phyloP scores from a whole-genome alignment of 2,888 invertebrate genomes.

The Charanyca ferruginea region DNA sequence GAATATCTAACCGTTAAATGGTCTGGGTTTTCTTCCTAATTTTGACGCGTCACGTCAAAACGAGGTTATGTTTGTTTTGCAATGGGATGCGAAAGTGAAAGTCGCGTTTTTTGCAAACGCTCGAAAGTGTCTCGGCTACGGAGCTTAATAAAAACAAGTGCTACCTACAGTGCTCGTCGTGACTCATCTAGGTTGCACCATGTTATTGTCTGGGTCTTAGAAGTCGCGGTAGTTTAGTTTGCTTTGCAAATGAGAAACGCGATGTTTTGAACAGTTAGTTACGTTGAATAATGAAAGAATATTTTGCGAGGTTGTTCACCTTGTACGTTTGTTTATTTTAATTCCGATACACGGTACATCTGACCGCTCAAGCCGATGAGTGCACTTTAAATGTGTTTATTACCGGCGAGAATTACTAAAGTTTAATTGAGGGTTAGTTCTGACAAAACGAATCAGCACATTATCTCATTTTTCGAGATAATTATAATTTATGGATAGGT shows the following conservation, averaged over 20 bases:
- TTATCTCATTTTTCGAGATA: too few species aligned
- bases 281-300: constrained; percentile 53
- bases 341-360: constrained; percentile 30
- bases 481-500: too few species aligned
- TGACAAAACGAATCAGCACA: background rate
- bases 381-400: background rate
- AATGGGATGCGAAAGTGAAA: constrained; percentile 87
- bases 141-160: constrained; percentile 66
- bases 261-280: constrained; percentile 57
- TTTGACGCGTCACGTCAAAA: constrained; percentile 70
- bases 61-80: constrained; percentile 85
- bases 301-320: constrained; percentile 58
- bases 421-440: background rate
- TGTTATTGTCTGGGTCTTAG: constrained; percentile 60
- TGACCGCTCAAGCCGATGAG: too few species aligned
- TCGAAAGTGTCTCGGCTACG: constrained; percentile 77
- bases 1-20: constrained; percentile 64
- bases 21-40: constrained; percentile 74
- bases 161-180: constrained; percentile 57
- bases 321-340: constrained; percentile 29
- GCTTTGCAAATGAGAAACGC: constrained; percentile 56
- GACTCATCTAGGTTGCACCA: constrained; percentile 68
- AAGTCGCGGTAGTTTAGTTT: constrained; percentile 50
- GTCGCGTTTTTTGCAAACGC: constrained; percentile 80
- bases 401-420: background rate